phyloP scores from a whole-genome alignment of 1,140 invertebrate genomes.

The Saxidomus purpurata region DNA sequence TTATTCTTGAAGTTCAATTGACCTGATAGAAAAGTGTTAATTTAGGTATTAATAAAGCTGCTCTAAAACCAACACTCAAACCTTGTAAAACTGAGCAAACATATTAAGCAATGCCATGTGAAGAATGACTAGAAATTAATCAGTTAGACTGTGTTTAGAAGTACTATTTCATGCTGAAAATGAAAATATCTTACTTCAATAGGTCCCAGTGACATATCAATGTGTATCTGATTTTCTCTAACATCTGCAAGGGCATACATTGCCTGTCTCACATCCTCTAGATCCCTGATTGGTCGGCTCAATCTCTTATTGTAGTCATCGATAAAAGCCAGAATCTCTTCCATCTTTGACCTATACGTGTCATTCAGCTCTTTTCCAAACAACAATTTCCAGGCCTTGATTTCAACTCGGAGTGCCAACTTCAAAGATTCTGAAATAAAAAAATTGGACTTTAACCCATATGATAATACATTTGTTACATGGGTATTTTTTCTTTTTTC shows the following conservation, averaged over 20 bases:
- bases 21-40: too few species aligned
- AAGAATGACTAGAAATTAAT: too few species aligned
- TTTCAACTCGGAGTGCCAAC: constrained; percentile 93
- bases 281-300: constrained; percentile 94
- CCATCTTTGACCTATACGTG: constrained; percentile 96
- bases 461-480: too few species aligned
- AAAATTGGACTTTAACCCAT: not conserved
- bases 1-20: too few species aligned
- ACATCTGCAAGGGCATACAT: constrained; percentile 97
- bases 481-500: too few species aligned
- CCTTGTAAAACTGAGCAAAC: too few species aligned
- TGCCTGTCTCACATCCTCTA: constrained; percentile 96
- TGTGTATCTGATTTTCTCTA: constrained; percentile 97
- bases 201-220: constrained; percentile 96
- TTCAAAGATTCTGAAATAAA: constrained; percentile 92
- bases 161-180: too few species aligned
- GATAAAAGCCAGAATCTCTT: constrained; percentile 85
- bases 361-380: constrained; percentile 97
- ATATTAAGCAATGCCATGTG: too few species aligned
- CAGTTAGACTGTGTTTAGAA: too few species aligned
- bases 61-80: too few species aligned
- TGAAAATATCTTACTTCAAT: constrained; percentile 90
- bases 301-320: constrained; percentile 91
- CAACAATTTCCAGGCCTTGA: constrained; percentile 93
- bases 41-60: too few species aligned